These are phyloP conservation scores for Paraescarpia echinospica DNA, from an alignment of 1,140 invertebrate species.

Conservation along the genomic window DNA sequence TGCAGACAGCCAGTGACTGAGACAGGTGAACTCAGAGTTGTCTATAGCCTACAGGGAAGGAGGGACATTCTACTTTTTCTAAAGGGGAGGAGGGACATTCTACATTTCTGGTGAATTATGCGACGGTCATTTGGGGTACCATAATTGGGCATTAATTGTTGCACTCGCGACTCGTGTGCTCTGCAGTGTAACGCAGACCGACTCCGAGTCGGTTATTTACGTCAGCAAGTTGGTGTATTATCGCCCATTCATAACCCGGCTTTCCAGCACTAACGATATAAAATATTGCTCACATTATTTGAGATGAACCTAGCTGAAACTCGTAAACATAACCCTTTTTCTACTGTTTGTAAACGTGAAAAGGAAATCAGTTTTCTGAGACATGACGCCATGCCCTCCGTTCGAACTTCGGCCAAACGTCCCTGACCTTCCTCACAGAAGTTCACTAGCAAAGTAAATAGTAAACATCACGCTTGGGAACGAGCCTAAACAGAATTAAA, in stretches of 20 bases:
- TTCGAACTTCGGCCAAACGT: background rate
- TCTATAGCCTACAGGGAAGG: too few relatives aligned
- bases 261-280: background rate
- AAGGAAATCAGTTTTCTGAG: background rate
- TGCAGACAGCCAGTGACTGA: too few relatives aligned
- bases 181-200: too few relatives aligned
- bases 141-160: too few relatives aligned
- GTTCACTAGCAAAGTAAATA: background rate
- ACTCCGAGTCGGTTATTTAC: background rate
- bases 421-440: background rate
- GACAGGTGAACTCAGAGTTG: too few relatives aligned
- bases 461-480: background rate
- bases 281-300: conserved; percentile 6
- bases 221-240: background rate
- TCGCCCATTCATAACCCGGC: background rate
- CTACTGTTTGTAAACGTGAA: background rate
- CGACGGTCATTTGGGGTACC: too few relatives aligned
- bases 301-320: background rate
- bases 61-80: too few relatives aligned
- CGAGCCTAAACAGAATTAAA: background rate
- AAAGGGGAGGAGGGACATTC: too few relatives aligned
- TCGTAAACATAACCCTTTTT: background rate
- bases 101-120: too few relatives aligned
- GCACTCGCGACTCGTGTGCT: too few relatives aligned
- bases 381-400: background rate